These are phyloP conservation scores for Altica lythri DNA, from an alignment of 2,888 invertebrate species.

Conservation along the genomic window DNA sequence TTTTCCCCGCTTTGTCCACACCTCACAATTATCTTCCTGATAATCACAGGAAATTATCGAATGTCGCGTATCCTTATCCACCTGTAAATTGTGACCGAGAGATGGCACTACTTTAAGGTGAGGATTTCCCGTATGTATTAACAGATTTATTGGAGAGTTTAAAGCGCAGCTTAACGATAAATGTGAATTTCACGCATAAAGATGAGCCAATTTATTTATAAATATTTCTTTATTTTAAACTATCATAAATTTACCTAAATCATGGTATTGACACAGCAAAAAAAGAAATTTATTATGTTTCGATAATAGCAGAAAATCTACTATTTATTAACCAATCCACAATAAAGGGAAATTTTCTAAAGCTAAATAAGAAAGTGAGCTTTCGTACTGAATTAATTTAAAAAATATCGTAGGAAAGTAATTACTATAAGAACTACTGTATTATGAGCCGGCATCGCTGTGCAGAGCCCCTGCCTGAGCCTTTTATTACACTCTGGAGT, in stretches of 20 bases:
- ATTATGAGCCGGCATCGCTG: neutral
- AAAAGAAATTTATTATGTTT: too few relatives aligned
- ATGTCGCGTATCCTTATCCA: constrained; percentile 53
- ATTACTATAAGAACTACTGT: constrained; percentile 11
- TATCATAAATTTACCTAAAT: too few relatives aligned
- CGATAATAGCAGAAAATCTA: too few relatives aligned
- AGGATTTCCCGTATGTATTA: neutral
- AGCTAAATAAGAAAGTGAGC: too few relatives aligned
- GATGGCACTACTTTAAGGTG: constrained; percentile 35
- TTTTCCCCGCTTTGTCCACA: constrained; percentile 47
- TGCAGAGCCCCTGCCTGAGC: constrained; percentile 25
- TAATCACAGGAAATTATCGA: constrained; percentile 60
- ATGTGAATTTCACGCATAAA: too few relatives aligned
- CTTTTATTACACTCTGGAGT: constrained; percentile 34
- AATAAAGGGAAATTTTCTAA: too few relatives aligned
- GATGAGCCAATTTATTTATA: too few relatives aligned
- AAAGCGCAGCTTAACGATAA: too few relatives aligned
- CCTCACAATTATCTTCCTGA: constrained; percentile 53
- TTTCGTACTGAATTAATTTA: neutral
- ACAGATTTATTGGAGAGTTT: too few relatives aligned
- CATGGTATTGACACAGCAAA: too few relatives aligned
- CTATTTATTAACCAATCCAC: too few relatives aligned
- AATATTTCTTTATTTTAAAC: too few relatives aligned
- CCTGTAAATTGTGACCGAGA: constrained; percentile 42
- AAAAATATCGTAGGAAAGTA: constrained; percentile 3